Evolutionary conservation across 1,140 invertebrate species (phyloP).

Genomic region (Panulirus ornatus): DNA sequence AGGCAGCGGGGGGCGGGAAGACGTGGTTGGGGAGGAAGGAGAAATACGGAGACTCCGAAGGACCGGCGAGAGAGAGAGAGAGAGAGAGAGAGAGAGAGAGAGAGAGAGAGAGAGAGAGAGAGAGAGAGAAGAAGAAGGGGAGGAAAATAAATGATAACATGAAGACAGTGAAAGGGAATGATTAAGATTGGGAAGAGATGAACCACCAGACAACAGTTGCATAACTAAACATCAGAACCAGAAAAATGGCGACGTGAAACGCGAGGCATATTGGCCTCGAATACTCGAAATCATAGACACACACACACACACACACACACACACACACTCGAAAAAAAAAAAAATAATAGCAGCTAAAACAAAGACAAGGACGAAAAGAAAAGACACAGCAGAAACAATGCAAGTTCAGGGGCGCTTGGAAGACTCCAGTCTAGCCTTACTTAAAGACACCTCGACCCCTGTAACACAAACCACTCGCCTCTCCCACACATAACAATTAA

Average conservation of each 20-base stretch:
- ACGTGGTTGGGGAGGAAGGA: not conserved
- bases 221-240: too few species aligned
- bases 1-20: not conserved
- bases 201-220: too few species aligned
- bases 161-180: slow-evolving; percentile 22
- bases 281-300: not conserved
- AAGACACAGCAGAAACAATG: too few species aligned
- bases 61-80: not conserved
- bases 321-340: slow-evolving; percentile 6
- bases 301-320: slow-evolving; percentile 25
- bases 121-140: slow-evolving; percentile 39
- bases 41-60: not conserved
- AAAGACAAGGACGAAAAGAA: too few species aligned
- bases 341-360: too few species aligned
- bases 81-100: not conserved
- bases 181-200: not conserved
- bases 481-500: too few species aligned
- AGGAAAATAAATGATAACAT: slow-evolving; percentile 38
- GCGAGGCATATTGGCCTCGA: too few species aligned
- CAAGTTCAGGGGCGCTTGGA: too few species aligned
- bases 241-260: too few species aligned
- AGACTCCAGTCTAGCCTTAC: too few species aligned
- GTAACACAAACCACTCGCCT: too few species aligned
- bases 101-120: slow-evolving; percentile 45
- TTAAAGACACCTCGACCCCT: too few species aligned